Conservation (phyloP, 2,888 invertebrate species). For the Mermis nigrescens region DNA sequence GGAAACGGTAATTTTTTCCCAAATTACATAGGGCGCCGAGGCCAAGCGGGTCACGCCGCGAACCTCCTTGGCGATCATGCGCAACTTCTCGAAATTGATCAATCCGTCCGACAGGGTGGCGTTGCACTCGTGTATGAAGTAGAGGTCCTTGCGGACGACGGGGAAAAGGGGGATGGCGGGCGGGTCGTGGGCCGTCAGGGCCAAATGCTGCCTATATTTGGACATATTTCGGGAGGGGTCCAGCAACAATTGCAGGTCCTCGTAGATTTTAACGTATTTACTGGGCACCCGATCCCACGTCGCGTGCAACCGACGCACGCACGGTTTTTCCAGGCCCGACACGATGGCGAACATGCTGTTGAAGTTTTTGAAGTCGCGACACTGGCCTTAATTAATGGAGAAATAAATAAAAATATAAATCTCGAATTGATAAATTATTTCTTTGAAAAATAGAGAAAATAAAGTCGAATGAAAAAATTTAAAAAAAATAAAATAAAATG, state of each 20-base stretch:
- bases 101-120: conserved; percentile 33
- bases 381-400: no score
- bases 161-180: conserved; percentile 42
- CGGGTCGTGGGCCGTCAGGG: conserved; percentile 20
- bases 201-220: conserved; percentile 77
- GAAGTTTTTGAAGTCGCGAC: no score
- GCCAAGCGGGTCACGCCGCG: conserved; percentile 55
- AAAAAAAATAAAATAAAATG: no score
- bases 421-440: no score
- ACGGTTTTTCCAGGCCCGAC: conserved; percentile 84
- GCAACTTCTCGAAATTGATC: conserved; percentile 84
- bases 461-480: no score
- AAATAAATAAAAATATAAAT: no score
- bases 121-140: conserved; percentile 92
- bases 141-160: conserved; percentile 54
- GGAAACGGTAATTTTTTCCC: no score
- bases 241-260: conserved; percentile 80
- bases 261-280: conserved; percentile 58
- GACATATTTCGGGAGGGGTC: conserved; percentile 98
- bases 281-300: conserved; percentile 94
- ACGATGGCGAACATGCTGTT: conserved; percentile 99
- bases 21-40: no score
- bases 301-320: conserved; percentile 67
- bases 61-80: conserved; percentile 92
- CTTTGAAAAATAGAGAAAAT: no score